Conservation (phyloP, 64 coral and sea anemone genomes). For the Montipora efflorescens region DNA sequence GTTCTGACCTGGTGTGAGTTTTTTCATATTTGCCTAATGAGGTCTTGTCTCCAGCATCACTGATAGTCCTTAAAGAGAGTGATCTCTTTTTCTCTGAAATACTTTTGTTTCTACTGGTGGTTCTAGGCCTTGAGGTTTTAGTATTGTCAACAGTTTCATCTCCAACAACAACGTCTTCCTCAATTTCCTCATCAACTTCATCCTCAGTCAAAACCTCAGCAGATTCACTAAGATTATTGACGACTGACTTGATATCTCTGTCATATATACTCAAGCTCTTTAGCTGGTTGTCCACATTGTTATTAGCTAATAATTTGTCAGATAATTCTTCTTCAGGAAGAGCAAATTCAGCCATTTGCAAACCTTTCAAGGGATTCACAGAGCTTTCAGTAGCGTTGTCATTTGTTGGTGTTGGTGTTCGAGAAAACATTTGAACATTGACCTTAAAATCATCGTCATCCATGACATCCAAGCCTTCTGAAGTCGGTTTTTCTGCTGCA, state of each 20-base stretch:
- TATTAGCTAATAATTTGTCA: slow-evolving; percentile 68
- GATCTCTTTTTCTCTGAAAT: slow-evolving; percentile 29
- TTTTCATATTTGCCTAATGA: slow-evolving; percentile 22
- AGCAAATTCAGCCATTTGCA: slow-evolving; percentile 91
- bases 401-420: slow-evolving; percentile 42
- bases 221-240: slow-evolving; percentile 49
- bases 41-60: slow-evolving; percentile 26
- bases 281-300: slow-evolving; percentile 40
- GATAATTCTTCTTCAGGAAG: slow-evolving; percentile 60
- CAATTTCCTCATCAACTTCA: slow-evolving; percentile 90
- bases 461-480: slow-evolving; percentile 39
- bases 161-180: slow-evolving; percentile 66
- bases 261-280: slow-evolving; percentile 34
- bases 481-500: slow-evolving; percentile 22
- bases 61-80: slow-evolving; percentile 41
- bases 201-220: slow-evolving; percentile 88
- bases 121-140: background rate
- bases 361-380: slow-evolving; percentile 79
- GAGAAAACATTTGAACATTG: slow-evolving; percentile 83
- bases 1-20: slow-evolving; percentile 18
- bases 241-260: slow-evolving; percentile 40
- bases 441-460: slow-evolving; percentile 95
- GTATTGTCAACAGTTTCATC: slow-evolving; percentile 12
- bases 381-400: slow-evolving; percentile 69
- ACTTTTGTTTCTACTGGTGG: slow-evolving; percentile 6